A percentile compares a stretch with the other conserved stretches of the same genome.
Conservation (phyloP, 1,140 invertebrate species). For the Zaprionus inermis region DNA sequence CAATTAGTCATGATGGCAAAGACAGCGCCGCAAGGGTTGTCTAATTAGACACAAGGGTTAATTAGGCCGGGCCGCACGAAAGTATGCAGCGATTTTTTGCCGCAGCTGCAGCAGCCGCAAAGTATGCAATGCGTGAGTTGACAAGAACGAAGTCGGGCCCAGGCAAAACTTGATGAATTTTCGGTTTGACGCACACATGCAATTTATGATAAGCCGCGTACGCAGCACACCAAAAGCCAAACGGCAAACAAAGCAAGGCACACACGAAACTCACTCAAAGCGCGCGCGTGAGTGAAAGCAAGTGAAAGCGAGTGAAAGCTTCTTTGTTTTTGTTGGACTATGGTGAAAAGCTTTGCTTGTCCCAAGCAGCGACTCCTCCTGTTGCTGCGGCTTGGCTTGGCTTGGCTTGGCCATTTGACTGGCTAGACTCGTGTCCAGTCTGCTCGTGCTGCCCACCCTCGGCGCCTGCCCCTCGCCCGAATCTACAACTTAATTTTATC, state of each 20-base stretch:
- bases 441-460: background rate
- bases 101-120: slow-evolving; percentile 18
- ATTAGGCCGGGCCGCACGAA: slow-evolving; percentile 35
- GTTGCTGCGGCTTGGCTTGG: slow-evolving; percentile 21
- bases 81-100: slow-evolving; percentile 36
- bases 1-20: slow-evolving; percentile 38
- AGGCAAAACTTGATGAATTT: slow-evolving; percentile 2
- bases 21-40: slow-evolving; percentile 1
- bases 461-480: background rate
- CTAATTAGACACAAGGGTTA: slow-evolving; percentile 46
- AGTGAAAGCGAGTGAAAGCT: slow-evolving; percentile 40
- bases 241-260: background rate
- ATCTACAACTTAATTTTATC: slow-evolving; percentile 69
- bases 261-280: background rate
- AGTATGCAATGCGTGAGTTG: slow-evolving; percentile 37
- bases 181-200: slow-evolving; percentile 22
- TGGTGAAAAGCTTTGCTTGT: slow-evolving; percentile 68
- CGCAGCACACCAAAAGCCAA: slow-evolving; percentile 5
- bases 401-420: slow-evolving; percentile 16
- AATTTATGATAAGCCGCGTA: slow-evolving; percentile 31
- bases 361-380: slow-evolving; percentile 59
- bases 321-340: background rate
- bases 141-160: background rate
- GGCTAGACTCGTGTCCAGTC: slow-evolving; percentile 2
- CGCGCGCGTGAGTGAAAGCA: background rate